These are phyloP conservation scores for Hoplostethus mediterraneus DNA, from an alignment of 2,797 vertebrate genomes.

Conservation along the genomic window DNA sequence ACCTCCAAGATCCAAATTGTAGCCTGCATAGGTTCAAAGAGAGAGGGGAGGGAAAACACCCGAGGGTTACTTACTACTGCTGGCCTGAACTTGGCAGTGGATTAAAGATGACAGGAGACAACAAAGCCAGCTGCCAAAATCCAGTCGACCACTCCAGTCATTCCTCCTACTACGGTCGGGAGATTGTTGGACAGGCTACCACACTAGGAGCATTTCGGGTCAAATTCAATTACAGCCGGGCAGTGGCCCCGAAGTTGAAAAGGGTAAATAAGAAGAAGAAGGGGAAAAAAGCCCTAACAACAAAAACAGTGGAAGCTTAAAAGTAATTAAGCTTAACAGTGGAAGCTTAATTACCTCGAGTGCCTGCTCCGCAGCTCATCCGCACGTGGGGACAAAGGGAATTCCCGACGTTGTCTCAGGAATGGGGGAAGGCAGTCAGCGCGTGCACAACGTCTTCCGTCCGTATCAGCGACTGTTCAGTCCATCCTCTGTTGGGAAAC, in stretches of 20 bases:
- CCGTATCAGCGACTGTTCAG: neutral
- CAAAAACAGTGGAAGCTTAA: neutral
- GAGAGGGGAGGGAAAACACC: neutral
- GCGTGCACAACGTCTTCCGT: neutral
- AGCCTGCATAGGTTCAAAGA: neutral
- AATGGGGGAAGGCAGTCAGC: neutral
- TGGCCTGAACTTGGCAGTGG: slow-evolving; percentile 28
- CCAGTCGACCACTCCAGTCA: too few relatives aligned
- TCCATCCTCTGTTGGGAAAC: slow-evolving; percentile 47
- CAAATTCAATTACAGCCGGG: neutral
- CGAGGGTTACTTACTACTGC: neutral
- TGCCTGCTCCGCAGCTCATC: slow-evolving; percentile 44
- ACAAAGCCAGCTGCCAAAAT: slow-evolving; percentile 19
- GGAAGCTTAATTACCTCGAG: slow-evolving; percentile 40
- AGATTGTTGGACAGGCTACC: neutral
- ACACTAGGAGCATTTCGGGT: neutral
- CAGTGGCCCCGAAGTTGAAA: neutral
- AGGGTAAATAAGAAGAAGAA: neutral
- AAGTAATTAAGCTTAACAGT: neutral
- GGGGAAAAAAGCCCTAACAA: neutral
- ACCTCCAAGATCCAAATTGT: neutral
- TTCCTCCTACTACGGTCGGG: too few relatives aligned
- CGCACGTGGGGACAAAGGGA: slow-evolving; percentile 81
- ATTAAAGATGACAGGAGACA: slow-evolving; percentile 18
- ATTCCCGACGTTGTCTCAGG: slow-evolving; percentile 54